Conservation (phyloP, 2,797 vertebrate species). For the Gila robusta region DNA sequence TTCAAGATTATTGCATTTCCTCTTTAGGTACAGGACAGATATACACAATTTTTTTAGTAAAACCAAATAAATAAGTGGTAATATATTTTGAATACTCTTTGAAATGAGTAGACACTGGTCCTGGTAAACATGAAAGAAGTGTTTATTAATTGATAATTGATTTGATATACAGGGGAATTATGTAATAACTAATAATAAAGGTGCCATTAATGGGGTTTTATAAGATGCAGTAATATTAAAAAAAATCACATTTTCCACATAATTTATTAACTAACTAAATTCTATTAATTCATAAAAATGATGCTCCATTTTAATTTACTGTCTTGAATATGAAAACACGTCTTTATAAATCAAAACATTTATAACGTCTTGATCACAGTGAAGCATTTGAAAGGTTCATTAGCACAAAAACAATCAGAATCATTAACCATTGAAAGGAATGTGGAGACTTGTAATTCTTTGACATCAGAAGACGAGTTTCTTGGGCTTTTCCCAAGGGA, state of each 20-base stretch:
- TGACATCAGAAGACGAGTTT: constrained; percentile 70
- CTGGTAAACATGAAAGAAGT: neutral
- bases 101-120: neutral
- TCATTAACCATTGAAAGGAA: neutral
- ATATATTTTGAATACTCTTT: neutral
- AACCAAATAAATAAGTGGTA: neutral
- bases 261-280: neutral
- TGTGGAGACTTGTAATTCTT: neutral
- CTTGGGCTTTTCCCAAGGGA: constrained; percentile 83
- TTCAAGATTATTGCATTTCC: neutral
- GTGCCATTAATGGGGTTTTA: neutral
- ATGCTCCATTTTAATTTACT: neutral
- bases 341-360: neutral
- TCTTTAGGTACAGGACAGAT: neutral
- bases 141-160: neutral
- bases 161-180: neutral
- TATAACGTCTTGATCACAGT: neutral
- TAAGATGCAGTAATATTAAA: neutral
- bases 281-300: neutral
- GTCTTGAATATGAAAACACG: neutral
- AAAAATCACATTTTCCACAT: neutral
- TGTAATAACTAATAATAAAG: neutral
- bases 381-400: neutral
- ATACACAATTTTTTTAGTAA: neutral
- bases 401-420: neutral